Evolutionary conservation across 2,797 vertebrate genomes (phyloP).

Genomic region (Poecile montanus): DNA sequence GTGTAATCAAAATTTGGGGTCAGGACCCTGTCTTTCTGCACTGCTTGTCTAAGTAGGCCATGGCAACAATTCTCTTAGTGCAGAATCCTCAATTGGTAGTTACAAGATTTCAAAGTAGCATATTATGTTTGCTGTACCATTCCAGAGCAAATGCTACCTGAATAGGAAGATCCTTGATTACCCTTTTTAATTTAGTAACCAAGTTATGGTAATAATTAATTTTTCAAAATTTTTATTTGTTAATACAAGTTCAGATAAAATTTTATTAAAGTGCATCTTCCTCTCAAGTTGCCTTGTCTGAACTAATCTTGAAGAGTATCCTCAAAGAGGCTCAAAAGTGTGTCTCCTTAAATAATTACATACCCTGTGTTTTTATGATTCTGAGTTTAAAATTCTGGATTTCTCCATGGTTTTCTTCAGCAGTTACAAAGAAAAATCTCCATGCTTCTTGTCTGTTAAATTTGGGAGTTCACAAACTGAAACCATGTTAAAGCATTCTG

Average conservation of each 20-base stretch:
- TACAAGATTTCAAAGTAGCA: neutral
- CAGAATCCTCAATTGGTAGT: neutral
- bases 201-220: neutral
- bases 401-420: neutral
- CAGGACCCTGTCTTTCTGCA: neutral
- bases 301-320: neutral
- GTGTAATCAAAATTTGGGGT: neutral
- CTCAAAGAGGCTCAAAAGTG: neutral
- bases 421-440: neutral
- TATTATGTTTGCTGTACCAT: neutral
- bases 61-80: neutral
- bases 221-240: neutral
- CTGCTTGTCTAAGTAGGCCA: neutral
- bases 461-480: neutral
- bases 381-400: neutral
- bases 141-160: neutral
- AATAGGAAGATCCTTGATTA: neutral
- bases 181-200: neutral
- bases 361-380: neutral
- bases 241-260: neutral
- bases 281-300: neutral
- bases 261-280: neutral
- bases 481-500: neutral
- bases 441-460: neutral
- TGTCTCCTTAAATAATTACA: neutral